Evolutionary conservation across 2,797 vertebrate species (phyloP).

Genomic region (Siniperca obscura): DNA sequence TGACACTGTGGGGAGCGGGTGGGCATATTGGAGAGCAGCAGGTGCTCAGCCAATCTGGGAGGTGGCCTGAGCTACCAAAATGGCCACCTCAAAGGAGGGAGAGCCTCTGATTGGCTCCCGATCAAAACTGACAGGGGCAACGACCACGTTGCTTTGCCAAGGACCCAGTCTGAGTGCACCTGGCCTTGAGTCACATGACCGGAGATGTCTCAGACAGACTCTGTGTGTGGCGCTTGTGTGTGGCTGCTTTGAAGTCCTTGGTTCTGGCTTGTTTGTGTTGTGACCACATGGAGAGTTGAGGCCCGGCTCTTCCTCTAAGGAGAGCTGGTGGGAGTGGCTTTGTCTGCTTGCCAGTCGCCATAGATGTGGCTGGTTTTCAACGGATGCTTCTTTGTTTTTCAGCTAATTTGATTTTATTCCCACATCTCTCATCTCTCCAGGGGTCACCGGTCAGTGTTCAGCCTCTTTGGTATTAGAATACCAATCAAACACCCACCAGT

Average conservation of each 20-base stretch:
- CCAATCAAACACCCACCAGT: slow-evolving; percentile 54
- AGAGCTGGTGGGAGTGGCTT: slow-evolving; percentile 64
- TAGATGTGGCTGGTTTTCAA: slow-evolving; percentile 55
- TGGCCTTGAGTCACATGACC: slow-evolving; percentile 79
- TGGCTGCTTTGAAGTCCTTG: slow-evolving; percentile 77
- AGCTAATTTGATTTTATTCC: slow-evolving; percentile 67
- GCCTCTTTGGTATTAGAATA: slow-evolving; percentile 46
- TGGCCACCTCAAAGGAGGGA: slow-evolving; percentile 55
- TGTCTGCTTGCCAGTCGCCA: slow-evolving; percentile 57
- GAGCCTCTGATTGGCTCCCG: slow-evolving; percentile 75
- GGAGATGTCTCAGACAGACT: slow-evolving; percentile 77
- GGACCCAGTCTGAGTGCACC: slow-evolving; percentile 77
- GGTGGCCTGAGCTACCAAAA: slow-evolving; percentile 69
- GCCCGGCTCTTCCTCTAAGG: slow-evolving; percentile 65
- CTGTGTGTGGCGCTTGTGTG: slow-evolving; percentile 74
- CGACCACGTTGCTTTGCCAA: slow-evolving; percentile 71
- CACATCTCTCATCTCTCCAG: slow-evolving; percentile 46
- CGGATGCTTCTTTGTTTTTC: slow-evolving; percentile 61
- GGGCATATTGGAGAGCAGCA: slow-evolving; percentile 86
- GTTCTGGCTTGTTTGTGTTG: slow-evolving; percentile 67
- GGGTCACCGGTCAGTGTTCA: slow-evolving; percentile 34
- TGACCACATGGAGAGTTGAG: slow-evolving; percentile 65
- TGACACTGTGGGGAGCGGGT: slow-evolving; percentile 77
- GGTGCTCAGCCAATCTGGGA: slow-evolving; percentile 80
- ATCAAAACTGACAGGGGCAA: slow-evolving; percentile 74